These are phyloP conservation scores for Phalacrocorax brasilianus DNA, from an alignment of 2,113 vertebrate genomes.

Conservation along the genomic window DNA sequence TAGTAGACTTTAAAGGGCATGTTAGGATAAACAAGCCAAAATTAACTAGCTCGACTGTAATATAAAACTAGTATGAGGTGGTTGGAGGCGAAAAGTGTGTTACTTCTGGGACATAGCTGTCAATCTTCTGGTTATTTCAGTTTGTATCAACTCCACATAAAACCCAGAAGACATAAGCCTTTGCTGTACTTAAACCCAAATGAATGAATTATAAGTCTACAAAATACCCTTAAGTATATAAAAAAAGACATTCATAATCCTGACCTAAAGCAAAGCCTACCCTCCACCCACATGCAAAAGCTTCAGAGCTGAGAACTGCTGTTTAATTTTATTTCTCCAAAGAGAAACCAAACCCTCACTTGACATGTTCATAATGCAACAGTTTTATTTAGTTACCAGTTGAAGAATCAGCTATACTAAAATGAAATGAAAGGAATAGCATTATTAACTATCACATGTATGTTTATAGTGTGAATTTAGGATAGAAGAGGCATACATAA, in stretches of 20 bases:
- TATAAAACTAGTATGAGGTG: background rate
- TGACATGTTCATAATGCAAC: background rate
- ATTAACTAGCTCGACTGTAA: background rate
- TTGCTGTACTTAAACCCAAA: background rate
- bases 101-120: background rate
- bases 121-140: background rate
- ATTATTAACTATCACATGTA: background rate
- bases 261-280: slow-evolving; percentile 32
- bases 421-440: background rate
- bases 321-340: background rate
- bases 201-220: background rate
- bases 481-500: background rate
- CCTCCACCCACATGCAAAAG: slow-evolving; percentile 1
- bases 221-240: background rate
- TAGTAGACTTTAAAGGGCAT: background rate
- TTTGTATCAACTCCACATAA: background rate
- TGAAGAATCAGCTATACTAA: background rate
- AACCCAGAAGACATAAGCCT: background rate
- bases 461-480: background rate
- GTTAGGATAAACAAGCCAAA: background rate
- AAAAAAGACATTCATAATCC: slow-evolving; percentile 44
- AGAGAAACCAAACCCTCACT: background rate
- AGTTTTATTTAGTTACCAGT: background rate
- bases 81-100: background rate
- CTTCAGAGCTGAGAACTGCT: background rate